Evolutionary conservation across 2,113 vertebrate genomes (phyloP).

Genomic region (Smithornis capensis): DNA sequence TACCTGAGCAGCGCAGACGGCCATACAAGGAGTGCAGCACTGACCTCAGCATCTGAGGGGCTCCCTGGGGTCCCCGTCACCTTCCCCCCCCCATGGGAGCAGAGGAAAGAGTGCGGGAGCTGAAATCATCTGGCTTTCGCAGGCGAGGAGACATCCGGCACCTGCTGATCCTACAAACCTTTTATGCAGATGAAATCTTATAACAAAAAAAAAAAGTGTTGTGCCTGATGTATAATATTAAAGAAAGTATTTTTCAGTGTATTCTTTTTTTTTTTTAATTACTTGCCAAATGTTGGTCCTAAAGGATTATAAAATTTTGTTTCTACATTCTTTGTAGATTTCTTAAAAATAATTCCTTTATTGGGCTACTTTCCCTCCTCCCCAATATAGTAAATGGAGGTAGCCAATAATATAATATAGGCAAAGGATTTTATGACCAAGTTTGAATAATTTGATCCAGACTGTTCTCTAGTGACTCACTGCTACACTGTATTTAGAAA

Average conservation of each 20-base stretch:
- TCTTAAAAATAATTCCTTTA: slow-evolving; percentile 66
- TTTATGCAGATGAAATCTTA: slow-evolving; percentile 77
- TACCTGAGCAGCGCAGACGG: slow-evolving; percentile 83
- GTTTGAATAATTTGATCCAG: slow-evolving; percentile 65
- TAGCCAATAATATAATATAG: slow-evolving; percentile 69
- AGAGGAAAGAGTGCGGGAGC: slow-evolving; percentile 30
- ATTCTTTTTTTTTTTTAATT: slow-evolving; percentile 75
- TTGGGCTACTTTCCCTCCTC: slow-evolving; percentile 48
- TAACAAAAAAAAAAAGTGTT: slow-evolving; percentile 63
- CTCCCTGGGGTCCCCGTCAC: not conserved
- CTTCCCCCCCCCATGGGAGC: slow-evolving; percentile 33
- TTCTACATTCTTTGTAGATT: slow-evolving; percentile 73
- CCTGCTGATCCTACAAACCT: slow-evolving; percentile 63
- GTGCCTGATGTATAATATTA: slow-evolving; percentile 85
- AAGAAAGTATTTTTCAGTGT: slow-evolving; percentile 85
- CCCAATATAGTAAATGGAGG: slow-evolving; percentile 62
- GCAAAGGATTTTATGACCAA: slow-evolving; percentile 64
- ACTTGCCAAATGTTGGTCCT: slow-evolving; percentile 82
- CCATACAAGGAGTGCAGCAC: slow-evolving; percentile 92
- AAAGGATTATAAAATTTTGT: slow-evolving; percentile 74
- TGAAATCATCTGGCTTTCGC: slow-evolving; percentile 37
- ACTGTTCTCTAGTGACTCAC: slow-evolving; percentile 69
- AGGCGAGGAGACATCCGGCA: slow-evolving; percentile 44
- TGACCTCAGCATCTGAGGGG: slow-evolving; percentile 94
- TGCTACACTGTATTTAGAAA: slow-evolving; percentile 66